Evolutionary conservation across 2,797 vertebrate genomes (phyloP).

Genomic region (Argyrosomus regius): DNA sequence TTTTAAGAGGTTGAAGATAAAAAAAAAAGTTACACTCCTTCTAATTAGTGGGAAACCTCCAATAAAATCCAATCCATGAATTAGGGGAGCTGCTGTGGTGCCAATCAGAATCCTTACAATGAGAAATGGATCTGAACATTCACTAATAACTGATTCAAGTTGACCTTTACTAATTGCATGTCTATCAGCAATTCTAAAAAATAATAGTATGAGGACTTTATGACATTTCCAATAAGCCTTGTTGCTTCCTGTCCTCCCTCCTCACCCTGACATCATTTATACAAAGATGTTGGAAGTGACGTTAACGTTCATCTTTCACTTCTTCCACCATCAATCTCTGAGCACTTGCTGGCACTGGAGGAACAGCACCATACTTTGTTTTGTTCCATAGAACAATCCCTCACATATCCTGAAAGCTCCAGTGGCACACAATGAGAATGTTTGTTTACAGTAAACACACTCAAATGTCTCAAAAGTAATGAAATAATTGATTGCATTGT

Average conservation of each 20-base stretch:
- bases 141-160: not conserved
- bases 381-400: conserved; percentile 16
- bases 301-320: not conserved
- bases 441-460: conserved; percentile 39
- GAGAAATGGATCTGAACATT: not conserved
- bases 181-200: not conserved
- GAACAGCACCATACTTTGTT: conserved; percentile 1
- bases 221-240: not conserved
- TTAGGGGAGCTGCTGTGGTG: not conserved
- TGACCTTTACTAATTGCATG: not conserved
- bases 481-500: conserved; percentile 30
- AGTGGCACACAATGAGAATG: not conserved
- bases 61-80: not conserved
- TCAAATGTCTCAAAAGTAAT: conserved; percentile 14
- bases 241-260: not conserved
- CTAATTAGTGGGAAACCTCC: not conserved
- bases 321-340: conserved; percentile 12
- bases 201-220: not conserved
- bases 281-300: conserved; percentile 5
- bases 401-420: not conserved
- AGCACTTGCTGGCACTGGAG: not conserved
- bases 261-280: not conserved
- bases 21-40: not conserved
- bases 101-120: not conserved
- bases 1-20: not conserved